phyloP scores from a whole-genome alignment of 53 echinoderm and acorn worm genomes.

The Holothuria leucospilota region DNA sequence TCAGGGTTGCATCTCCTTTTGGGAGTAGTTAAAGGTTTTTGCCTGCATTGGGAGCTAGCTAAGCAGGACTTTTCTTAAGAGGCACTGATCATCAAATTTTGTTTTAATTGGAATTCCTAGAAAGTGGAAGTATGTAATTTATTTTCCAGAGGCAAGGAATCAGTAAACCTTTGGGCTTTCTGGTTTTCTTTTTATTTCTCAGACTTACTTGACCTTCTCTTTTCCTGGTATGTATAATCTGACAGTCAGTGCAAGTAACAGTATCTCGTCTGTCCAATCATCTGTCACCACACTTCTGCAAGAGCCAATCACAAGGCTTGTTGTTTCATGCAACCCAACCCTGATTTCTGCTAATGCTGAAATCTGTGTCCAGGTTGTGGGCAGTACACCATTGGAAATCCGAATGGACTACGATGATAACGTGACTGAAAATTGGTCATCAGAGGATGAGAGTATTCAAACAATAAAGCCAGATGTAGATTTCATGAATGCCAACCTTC shows the following conservation, averaged over 20 bases:
- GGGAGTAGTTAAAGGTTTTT: too few relatives aligned
- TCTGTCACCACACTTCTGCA: constrained; percentile 69
- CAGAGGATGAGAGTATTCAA: constrained; percentile 39
- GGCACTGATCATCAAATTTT: too few relatives aligned
- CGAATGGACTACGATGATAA: constrained; percentile 79
- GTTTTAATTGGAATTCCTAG: too few relatives aligned
- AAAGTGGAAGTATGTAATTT: too few relatives aligned
- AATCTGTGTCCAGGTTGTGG: constrained; percentile 63
- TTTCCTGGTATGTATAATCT: constrained; percentile 84
- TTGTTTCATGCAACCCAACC: constrained; percentile 56
- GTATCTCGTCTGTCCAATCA: constrained; percentile 54
- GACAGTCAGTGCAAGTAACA: constrained; percentile 78
- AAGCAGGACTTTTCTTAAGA: too few relatives aligned
- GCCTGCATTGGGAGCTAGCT: too few relatives aligned
- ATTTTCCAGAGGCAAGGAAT: too few relatives aligned
- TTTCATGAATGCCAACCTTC: constrained; percentile 26
- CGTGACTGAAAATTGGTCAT: constrained; percentile 6
- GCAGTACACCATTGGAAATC: constrained; percentile 75
- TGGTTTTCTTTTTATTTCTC: too few relatives aligned
- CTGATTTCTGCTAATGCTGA: constrained; percentile 65
- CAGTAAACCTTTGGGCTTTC: too few relatives aligned
- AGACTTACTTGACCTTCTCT: constrained; percentile 60
- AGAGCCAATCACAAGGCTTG: constrained; percentile 75
- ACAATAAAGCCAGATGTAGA: constrained; percentile 27
- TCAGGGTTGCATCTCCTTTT: too few relatives aligned